These are phyloP conservation scores for Nansenia antarctica DNA, from an alignment of 2,113 vertebrate species.

Conservation along the genomic window DNA sequence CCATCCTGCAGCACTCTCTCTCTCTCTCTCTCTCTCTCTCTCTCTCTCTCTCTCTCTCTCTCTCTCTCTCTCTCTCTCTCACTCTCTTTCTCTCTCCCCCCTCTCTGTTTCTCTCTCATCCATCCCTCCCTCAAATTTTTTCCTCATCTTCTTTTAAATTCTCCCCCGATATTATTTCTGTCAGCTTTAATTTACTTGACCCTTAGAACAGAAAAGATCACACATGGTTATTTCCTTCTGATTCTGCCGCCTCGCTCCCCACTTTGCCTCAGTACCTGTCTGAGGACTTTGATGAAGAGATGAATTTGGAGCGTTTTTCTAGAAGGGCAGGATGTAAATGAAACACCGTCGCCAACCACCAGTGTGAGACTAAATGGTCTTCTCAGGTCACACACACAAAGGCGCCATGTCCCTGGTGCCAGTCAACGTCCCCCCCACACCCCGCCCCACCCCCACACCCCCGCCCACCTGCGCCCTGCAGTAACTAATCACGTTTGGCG, in stretches of 20 bases:
- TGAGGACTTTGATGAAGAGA: conserved; percentile 67
- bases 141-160: conserved; percentile 55
- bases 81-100: neutral
- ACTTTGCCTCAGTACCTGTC: conserved; percentile 60
- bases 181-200: conserved; percentile 74
- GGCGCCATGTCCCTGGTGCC: no score
- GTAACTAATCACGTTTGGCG: neutral
- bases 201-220: conserved; percentile 64
- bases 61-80: conserved; percentile 26
- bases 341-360: conserved; percentile 41
- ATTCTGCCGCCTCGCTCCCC: conserved; percentile 58
- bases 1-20: conserved; percentile 51
- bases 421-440: neutral
- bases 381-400: conserved; percentile 24
- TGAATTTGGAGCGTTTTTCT: conserved; percentile 58
- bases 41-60: neutral
- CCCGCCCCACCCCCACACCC: neutral
- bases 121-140: conserved; percentile 31
- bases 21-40: neutral
- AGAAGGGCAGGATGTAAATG: conserved; percentile 56
- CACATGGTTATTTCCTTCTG: conserved; percentile 67
- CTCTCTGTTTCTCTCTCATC: conserved; percentile 13
- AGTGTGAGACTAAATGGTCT: conserved; percentile 40
- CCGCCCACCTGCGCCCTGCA: neutral
- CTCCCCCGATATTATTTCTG: conserved; percentile 69